Conservation (phyloP, 2,797 vertebrate genomes). For the Xiphorhynchus erythropygius region DNA sequence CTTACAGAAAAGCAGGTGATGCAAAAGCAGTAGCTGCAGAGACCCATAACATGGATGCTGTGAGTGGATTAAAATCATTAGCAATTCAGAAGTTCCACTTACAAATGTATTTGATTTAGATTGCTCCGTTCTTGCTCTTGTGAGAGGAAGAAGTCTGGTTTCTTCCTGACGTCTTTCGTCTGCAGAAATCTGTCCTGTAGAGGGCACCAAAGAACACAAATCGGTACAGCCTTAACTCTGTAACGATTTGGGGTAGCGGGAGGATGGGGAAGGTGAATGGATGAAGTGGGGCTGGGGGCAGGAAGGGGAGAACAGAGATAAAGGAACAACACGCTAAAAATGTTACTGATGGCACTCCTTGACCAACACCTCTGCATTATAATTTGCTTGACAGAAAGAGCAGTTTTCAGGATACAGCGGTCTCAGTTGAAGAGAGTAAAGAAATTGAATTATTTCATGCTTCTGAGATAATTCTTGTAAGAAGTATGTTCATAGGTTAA, state of each 20-base stretch:
- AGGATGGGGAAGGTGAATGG: neutral
- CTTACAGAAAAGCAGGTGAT: neutral
- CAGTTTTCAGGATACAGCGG: neutral
- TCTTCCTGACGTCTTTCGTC: neutral
- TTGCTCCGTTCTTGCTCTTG: neutral
- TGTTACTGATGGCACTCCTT: neutral
- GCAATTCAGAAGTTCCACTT: neutral
- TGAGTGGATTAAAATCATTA: neutral
- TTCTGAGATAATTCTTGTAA: neutral
- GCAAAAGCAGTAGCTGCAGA: neutral
- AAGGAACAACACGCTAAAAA: neutral
- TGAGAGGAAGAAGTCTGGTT: neutral
- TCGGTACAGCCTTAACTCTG: neutral
- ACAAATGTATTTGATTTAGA: neutral
- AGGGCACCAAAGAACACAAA: slow-evolving; percentile 69
- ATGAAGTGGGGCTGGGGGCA: fast-evolving
- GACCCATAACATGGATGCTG: fast-evolving
- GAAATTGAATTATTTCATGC: neutral
- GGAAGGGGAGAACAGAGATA: neutral
- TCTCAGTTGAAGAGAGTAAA: neutral
- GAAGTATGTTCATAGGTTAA: neutral
- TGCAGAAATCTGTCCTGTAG: slow-evolving; percentile 59
- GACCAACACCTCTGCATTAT: neutral
- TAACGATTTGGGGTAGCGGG: neutral
- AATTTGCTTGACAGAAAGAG: neutral